Percentiles rank a stretch among this genome's conserved stretches.
phyloP scores from a whole-genome alignment of 2,113 vertebrate genomes.

The Platysteira castanea region DNA sequence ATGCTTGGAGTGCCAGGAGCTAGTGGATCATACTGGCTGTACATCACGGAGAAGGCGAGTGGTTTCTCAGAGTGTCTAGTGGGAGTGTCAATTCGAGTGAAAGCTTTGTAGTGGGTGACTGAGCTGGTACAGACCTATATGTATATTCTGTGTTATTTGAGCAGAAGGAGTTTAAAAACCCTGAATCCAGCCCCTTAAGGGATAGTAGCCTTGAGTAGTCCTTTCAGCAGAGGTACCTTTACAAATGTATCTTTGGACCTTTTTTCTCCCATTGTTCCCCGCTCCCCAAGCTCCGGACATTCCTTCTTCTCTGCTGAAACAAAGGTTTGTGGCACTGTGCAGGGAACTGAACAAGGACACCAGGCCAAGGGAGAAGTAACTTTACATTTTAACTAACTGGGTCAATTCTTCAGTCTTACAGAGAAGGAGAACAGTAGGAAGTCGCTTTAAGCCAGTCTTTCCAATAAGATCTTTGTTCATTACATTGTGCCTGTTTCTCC shows the following conservation, averaged over 20 bases:
- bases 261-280: neutral
- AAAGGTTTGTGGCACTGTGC: neutral
- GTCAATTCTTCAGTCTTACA: neutral
- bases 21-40: neutral
- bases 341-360: neutral
- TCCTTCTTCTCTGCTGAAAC: neutral
- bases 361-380: neutral
- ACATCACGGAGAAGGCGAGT: neutral
- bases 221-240: neutral
- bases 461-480: neutral
- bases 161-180: conserved; percentile 2
- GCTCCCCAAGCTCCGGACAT: neutral
- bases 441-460: rapidly evolving
- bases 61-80: neutral
- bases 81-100: neutral
- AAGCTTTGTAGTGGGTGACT: neutral
- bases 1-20: neutral
- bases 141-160: neutral
- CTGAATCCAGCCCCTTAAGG: neutral
- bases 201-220: neutral
- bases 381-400: neutral
- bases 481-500: neutral
- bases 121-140: neutral
- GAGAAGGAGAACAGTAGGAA: neutral
- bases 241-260: neutral